Percentiles rank a stretch among this genome's conserved stretches.
Conservation (phyloP, 2,797 vertebrate species). For the Poeciliopsis paucimaculata region DNA sequence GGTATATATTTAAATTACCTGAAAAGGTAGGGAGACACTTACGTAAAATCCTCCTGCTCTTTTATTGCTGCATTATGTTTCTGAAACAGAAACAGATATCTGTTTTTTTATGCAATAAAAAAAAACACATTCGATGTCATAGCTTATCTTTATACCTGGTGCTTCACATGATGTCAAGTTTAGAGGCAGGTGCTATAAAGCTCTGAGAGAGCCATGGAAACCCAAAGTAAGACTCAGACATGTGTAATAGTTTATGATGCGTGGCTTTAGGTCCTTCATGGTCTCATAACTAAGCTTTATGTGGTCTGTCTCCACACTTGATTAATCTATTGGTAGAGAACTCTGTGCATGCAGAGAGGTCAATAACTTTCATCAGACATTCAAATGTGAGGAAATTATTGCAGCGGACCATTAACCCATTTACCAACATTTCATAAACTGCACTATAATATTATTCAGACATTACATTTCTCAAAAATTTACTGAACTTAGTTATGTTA, state of each 20-base stretch:
- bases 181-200: neutral
- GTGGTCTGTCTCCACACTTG: neutral
- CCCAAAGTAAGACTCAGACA: neutral
- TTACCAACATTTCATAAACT: neutral
- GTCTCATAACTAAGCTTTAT: neutral
- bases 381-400: neutral
- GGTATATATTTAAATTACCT: neutral
- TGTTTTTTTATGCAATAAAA: neutral
- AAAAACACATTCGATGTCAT: neutral
- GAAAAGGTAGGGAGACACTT: neutral
- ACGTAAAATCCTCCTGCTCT: neutral
- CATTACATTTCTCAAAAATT: neutral
- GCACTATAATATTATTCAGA: neutral
- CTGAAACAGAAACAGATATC: neutral
- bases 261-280: neutral
- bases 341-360: neutral
- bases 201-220: neutral
- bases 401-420: neutral
- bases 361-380: neutral
- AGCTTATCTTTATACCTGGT: neutral
- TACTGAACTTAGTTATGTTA: neutral
- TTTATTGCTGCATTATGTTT: neutral
- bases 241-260: neutral
- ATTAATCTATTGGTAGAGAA: neutral
- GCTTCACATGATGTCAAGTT: neutral